Base-by-base conservation (phyloP, 2,888 invertebrate species). In the Dichetophora obliterata region DNA sequence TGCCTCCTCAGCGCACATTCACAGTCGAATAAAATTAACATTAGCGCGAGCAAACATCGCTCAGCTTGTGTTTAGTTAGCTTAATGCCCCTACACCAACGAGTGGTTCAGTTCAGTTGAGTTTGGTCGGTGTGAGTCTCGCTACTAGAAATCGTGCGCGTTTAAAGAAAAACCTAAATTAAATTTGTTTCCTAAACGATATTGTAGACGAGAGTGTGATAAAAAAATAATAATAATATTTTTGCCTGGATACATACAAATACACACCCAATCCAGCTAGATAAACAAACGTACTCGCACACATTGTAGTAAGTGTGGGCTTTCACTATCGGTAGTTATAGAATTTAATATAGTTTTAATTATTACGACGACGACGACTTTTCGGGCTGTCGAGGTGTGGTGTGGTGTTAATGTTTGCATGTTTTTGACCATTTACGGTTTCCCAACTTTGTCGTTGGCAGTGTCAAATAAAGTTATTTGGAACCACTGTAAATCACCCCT, bases 71-170 rank as follows among this genome's bases (percentile, higher is more conserved):
- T 73, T 73, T 63, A 31, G 9, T 59, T 27, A 59, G 43, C 59
- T 59, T 59, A 27, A 22, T 59, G 59, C 59, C 24, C 24, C 16
- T 14, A 27, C 16, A 59, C 59, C 59, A 27, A 59, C 27, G 27
- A 43, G 43, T 43, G 66, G 19, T 65, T 65, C 22, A 61, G 43
- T 54, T 74, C 54, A 74, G 74, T 74, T 74, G 74, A 74, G 74
- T 74, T 74, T 37, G 37, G 74, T 54, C 74, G 74, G 74, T 74
- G 74, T 74, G 74, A 74, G 74, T 74, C 52, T 74, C 74, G 71
- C 70, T 48, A 54, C 65, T 48, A 70, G 54, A 24, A 65, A n/a
- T 50, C 70, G 75, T 61, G 69, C 75, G 75, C 75, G 69, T 69
- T 69, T 54, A 65, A 65, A 34, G 57, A 50, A 57, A 50, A 69